phyloP scores from a whole-genome alignment of 2,888 invertebrate genomes.

The Gasteruption jaculator region DNA sequence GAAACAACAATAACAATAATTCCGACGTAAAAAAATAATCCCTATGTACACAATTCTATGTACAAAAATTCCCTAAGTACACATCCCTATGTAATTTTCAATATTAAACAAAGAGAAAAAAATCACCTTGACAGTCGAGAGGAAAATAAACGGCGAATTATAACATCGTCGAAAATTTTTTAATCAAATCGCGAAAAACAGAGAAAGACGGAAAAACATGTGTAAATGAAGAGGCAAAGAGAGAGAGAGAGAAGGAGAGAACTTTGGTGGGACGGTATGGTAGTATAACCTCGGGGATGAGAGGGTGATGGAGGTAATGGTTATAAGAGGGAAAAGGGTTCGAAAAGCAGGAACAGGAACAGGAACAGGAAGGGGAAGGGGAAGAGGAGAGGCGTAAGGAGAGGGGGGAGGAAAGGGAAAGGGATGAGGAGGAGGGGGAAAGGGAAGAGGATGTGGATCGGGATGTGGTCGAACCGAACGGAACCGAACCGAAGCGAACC shows the following conservation, averaged over 20 bases:
- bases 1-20: too few relatives aligned
- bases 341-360: background rate
- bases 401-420: constrained; percentile 21
- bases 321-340: constrained; percentile 5
- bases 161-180: too few relatives aligned
- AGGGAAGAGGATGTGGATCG: constrained; percentile 21
- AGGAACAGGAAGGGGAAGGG: constrained; percentile 4
- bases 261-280: constrained; percentile 2
- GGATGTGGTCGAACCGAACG: constrained; percentile 13
- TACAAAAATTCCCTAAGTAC: too few relatives aligned
- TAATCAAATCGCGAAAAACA: background rate
- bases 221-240: constrained; percentile 4
- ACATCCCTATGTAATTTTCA: too few relatives aligned
- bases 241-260: constrained; percentile 6
- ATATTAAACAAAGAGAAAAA: too few relatives aligned
- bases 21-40: too few relatives aligned
- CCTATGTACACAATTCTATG: too few relatives aligned
- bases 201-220: constrained; percentile 2
- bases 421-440: constrained; percentile 13
- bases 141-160: too few relatives aligned
- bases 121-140: too few relatives aligned
- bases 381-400: constrained; percentile 1
- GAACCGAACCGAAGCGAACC: too few relatives aligned
- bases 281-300: constrained; percentile 13
- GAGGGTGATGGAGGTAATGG: constrained; percentile 15